These are phyloP conservation scores for Neoaliturus tenellus DNA, from an alignment of 2,888 invertebrate genomes.

Conservation along the genomic window DNA sequence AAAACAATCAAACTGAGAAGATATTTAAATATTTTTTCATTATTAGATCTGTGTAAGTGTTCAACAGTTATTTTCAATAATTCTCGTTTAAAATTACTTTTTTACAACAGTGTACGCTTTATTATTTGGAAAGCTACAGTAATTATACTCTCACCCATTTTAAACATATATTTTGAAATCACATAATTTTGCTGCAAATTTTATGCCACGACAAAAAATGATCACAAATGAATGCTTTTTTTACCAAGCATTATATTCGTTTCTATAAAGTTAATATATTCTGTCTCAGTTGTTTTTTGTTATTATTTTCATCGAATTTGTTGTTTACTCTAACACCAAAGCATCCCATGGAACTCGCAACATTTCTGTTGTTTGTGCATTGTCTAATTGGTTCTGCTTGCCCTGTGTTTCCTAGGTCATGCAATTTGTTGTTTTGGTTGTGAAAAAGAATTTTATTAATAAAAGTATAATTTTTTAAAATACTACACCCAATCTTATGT, in stretches of 20 bases:
- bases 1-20: too few relatives aligned
- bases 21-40: too few relatives aligned
- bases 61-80: too few relatives aligned
- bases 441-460: constrained; percentile 27
- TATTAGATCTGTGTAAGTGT: too few relatives aligned
- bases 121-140: too few relatives aligned
- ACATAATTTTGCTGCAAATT: too few relatives aligned
- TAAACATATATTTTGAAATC: too few relatives aligned
- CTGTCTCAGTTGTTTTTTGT: background rate
- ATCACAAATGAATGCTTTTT: background rate
- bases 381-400: background rate
- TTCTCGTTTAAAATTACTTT: too few relatives aligned
- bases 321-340: background rate
- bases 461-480: constrained; percentile 21
- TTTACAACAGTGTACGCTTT: too few relatives aligned
- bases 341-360: background rate
- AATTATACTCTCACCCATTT: too few relatives aligned
- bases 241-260: background rate
- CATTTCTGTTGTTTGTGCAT: background rate
- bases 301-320: background rate
- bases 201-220: background rate
- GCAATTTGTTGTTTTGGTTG: constrained; percentile 22
- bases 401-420: background rate
- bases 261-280: background rate
- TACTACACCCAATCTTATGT: background rate